Percentiles rank a stretch among this genome's conserved stretches.
These are phyloP conservation scores for Caenorhabditis angaria DNA, from an alignment of 2,888 invertebrate species.

Conservation along the genomic window DNA sequence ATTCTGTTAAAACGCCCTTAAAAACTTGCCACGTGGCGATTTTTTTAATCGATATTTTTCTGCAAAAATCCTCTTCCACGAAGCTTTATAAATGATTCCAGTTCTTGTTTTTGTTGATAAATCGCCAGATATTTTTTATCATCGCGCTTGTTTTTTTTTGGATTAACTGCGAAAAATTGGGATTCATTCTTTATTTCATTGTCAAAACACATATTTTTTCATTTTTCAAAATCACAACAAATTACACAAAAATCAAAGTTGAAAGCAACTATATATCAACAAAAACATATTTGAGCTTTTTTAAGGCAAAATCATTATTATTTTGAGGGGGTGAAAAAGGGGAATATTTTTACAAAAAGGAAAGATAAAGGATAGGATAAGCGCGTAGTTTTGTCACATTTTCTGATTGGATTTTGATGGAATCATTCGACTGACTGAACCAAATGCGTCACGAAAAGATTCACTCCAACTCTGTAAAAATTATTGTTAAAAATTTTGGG, in stretches of 20 bases:
- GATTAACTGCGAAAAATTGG: too few species aligned
- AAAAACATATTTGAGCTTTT: slow-evolving; percentile 1
- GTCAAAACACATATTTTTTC: neutral
- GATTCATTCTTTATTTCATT: too few species aligned
- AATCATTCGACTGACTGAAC: slow-evolving; percentile 25
- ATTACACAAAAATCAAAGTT: too few species aligned
- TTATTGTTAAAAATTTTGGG: slow-evolving; percentile 9
- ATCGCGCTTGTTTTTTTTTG: too few species aligned
- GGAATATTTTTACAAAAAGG: neutral
- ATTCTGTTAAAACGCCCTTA: too few species aligned
- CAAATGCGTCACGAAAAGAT: slow-evolving; percentile 64
- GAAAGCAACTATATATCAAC: neutral
- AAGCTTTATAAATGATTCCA: too few species aligned
- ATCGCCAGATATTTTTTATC: too few species aligned
- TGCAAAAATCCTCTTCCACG: too few species aligned
- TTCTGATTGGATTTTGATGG: slow-evolving; percentile 44
- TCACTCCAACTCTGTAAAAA: slow-evolving; percentile 66
- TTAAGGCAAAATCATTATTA: slow-evolving; percentile 5
- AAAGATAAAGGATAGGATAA: neutral
- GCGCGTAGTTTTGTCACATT: neutral
- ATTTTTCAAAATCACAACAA: neutral
- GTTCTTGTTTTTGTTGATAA: too few species aligned
- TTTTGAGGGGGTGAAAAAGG: neutral
- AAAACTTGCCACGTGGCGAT: too few species aligned
- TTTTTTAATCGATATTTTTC: too few species aligned